phyloP scores from a whole-genome alignment of 2,797 vertebrate genomes.

The Pogoniulus pusillus region DNA sequence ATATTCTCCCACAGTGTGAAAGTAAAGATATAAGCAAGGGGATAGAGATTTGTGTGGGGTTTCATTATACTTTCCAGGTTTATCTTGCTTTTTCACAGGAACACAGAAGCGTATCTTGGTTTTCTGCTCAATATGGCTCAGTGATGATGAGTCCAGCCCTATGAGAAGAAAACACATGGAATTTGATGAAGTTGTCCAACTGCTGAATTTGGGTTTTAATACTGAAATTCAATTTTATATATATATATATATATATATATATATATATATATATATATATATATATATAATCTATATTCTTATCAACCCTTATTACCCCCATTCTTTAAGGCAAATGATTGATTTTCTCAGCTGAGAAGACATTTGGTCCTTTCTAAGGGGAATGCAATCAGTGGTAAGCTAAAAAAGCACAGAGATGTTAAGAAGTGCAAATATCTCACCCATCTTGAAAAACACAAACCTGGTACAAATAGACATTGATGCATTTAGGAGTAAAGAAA shows the following conservation, averaged over 20 bases:
- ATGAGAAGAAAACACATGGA: background rate
- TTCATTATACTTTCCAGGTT: constrained; percentile 27
- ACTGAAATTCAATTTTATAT: background rate
- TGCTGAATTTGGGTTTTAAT: background rate
- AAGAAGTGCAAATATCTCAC: background rate
- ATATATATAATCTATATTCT: background rate
- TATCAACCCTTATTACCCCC: background rate
- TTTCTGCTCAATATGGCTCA: background rate
- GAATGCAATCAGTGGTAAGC: background rate
- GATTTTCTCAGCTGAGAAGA: background rate
- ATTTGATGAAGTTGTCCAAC: background rate
- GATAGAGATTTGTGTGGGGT: background rate
- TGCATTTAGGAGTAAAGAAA: background rate
- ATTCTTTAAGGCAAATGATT: background rate
- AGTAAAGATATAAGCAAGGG: background rate
- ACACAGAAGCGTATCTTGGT: background rate
- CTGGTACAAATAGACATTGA: accelerated
- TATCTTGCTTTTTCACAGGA: background rate
- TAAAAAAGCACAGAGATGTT: background rate
- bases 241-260: too few species aligned
- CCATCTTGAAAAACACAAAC: background rate
- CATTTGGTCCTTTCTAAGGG: background rate
- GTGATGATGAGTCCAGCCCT: background rate
- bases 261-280: too few species aligned
- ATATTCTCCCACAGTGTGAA: constrained; percentile 4